Evolutionary conservation across 2,797 vertebrate genomes (phyloP).

Genomic region (Rhabdophis nuchalis): DNA sequence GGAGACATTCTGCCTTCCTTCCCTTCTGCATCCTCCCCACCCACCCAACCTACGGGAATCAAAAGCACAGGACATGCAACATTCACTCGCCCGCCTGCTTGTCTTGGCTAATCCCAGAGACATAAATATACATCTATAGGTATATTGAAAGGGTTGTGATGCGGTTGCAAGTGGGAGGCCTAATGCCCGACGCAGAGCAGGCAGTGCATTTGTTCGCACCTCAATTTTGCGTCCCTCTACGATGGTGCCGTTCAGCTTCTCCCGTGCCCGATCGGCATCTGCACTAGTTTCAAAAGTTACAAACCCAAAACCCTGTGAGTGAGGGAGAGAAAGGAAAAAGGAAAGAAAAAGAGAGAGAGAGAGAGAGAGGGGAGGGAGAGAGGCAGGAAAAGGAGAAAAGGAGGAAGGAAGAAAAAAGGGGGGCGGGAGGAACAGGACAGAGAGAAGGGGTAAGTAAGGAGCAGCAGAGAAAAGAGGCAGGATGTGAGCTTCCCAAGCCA

Average conservation of each 20-base stretch:
- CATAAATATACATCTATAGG: background rate
- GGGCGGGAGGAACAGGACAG: conserved; percentile 56
- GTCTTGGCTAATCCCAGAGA: background rate
- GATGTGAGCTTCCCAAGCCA: conserved; percentile 12
- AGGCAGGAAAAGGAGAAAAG: conserved; percentile 25
- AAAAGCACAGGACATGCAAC: conserved; percentile 2
- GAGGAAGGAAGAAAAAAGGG: conserved; percentile 12
- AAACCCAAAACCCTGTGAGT: conserved; percentile 93
- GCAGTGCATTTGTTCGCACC: conserved; percentile 77
- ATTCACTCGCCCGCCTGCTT: conserved; percentile 14
- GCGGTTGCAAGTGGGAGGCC: background rate
- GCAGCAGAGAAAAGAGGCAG: conserved; percentile 21
- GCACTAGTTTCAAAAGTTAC: conserved; percentile 98
- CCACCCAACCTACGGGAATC: background rate
- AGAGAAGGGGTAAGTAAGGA: conserved; percentile 41
- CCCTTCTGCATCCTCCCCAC: background rate
- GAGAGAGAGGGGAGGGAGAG: conserved; percentile 34
- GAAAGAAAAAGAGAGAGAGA: conserved; percentile 57
- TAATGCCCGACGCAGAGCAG: conserved; percentile 36
- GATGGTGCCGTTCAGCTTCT: conserved; percentile 99
- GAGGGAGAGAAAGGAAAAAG: conserved; percentile 71
- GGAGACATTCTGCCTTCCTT: background rate
- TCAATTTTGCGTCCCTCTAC: conserved; percentile 99
- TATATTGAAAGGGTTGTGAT: background rate
- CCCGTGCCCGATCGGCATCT: conserved; percentile 94